phyloP scores from a whole-genome alignment of 1,140 invertebrate genomes.

The Brachionus koreanus region DNA sequence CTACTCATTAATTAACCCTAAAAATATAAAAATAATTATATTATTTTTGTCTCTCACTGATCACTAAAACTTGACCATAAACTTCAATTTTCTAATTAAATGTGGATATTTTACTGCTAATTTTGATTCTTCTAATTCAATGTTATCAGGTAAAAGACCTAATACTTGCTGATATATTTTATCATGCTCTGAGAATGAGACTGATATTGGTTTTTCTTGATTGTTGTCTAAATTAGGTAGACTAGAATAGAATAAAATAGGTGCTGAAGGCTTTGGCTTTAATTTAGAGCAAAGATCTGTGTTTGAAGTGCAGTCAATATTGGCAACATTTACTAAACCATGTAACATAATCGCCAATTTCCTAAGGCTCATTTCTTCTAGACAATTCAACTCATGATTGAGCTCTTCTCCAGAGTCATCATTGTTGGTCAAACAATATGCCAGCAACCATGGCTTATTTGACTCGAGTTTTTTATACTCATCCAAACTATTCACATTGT shows the following conservation, averaged over 20 bases:
- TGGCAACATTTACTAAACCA: constrained; percentile 50
- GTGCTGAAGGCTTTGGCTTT: not conserved
- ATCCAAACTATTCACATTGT: constrained; percentile 42
- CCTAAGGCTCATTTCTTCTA: constrained; percentile 60
- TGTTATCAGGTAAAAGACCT: constrained; percentile 61
- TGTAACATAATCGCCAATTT: constrained; percentile 68
- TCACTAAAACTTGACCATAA: not conserved
- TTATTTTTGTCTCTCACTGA: no score
- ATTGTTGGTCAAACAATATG: constrained; percentile 58
- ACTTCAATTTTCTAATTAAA: not conserved
- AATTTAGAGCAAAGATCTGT: not conserved
- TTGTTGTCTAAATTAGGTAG: not conserved
- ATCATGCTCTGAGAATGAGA: constrained; percentile 53
- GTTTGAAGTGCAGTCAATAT: constrained; percentile 7
- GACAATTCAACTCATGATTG: constrained; percentile 54
- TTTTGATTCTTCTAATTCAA: constrained; percentile 52
- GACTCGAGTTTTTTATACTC: not conserved
- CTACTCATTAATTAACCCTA: no score
- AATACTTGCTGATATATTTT: constrained; percentile 63
- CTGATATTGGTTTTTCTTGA: not conserved
- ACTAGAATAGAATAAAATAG: not conserved
- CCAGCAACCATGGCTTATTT: constrained; percentile 57
- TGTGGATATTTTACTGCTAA: not conserved
- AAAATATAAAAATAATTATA: no score
- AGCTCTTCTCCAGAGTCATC: constrained; percentile 48